Evolutionary conservation across 2,113 vertebrate species (phyloP).

Genomic region (Eidolon helvum): DNA sequence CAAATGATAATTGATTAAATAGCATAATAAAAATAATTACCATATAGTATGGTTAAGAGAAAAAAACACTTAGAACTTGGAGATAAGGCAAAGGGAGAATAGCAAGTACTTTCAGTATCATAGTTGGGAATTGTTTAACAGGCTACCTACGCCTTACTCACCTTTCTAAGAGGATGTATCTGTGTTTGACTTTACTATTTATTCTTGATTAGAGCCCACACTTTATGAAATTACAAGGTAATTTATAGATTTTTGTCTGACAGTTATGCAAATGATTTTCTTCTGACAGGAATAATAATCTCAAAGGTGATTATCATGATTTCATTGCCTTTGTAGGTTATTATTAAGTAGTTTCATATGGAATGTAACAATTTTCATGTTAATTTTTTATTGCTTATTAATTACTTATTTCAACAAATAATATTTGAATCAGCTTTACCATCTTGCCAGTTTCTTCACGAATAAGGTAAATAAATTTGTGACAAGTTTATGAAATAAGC

Average conservation of each 20-base stretch:
- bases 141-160: not conserved
- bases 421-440: not conserved
- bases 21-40: not conserved
- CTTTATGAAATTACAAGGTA: not conserved
- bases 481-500: not conserved
- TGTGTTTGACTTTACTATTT: not conserved
- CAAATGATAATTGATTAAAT: not conserved
- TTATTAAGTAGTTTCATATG: not conserved
- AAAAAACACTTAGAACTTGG: not conserved
- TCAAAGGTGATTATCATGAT: not conserved
- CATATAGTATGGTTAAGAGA: not conserved
- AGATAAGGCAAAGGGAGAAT: not conserved
- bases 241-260: not conserved
- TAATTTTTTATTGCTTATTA: not conserved
- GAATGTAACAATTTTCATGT: not conserved
- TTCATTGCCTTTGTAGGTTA: not conserved
- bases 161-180: accelerated
- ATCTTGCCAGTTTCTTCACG: not conserved
- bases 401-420: not conserved
- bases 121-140: not conserved
- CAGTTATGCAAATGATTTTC: not conserved
- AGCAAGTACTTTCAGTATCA: not conserved
- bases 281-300: not conserved
- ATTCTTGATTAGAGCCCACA: not conserved
- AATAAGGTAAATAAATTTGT: not conserved